Evolutionary conservation across 2,797 vertebrate species (phyloP), one percentile per base, ranked within the genome.

Genomic region (Poeciliopsis turneri): DNA sequence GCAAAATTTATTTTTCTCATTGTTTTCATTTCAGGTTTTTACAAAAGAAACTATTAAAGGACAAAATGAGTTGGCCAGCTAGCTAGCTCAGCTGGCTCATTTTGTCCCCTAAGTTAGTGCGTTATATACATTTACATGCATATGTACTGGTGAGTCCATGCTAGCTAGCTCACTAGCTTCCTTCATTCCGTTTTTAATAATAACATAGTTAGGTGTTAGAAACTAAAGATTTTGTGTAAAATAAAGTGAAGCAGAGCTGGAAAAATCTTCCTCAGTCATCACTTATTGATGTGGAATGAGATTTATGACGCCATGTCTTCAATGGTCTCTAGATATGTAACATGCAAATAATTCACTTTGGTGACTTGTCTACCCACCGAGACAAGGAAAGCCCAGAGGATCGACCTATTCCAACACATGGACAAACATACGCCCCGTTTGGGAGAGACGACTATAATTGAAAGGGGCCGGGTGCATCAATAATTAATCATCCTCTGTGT

Each of bases 401-500:
- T 69, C 30, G 43, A 30, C 81, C 70, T 39, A 77, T 69, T 59
- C n/a, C 59, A 59, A 78, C 2, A 12, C 33, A 61, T 10, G 13
- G 41, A 79, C 45, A 72, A 86, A 78, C 72, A 79, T 82, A 81
- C 11, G 1, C 20, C 30, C 10, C 43, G 36, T 90, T 82, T 84
- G 64, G 59, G 86, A 70, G 81, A 46, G 59, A 80, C 25, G 68
- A 36, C 28, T 82, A 73, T 85, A 92, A 92, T 75, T 90, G 86
- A 92, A 88, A 8, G 68, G 84, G 68, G 70, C 82, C 28, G 33
- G 76, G n/a, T 20, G 18, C 84, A 92, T 94, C 78, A 86, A 93
- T 89, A 87, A 93, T 93, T 87, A 89, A 93, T 87, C 77, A 75
- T 83, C 81, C 57, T 13, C 41, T 46, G 64, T 83, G 77, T 84